phyloP scores from a whole-genome alignment of 1,140 invertebrate species.

The Goniozus legneri region DNA sequence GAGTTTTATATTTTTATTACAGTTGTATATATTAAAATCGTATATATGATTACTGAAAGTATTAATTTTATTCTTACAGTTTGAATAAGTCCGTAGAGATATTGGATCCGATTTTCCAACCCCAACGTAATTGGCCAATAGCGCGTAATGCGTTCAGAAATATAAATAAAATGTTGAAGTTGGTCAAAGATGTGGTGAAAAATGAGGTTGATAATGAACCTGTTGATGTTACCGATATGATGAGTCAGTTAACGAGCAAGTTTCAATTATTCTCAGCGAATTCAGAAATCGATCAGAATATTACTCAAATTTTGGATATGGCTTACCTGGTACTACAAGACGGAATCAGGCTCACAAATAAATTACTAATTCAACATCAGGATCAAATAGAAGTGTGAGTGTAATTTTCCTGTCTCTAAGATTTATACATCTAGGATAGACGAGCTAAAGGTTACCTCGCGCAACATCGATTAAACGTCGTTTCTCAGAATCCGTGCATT shows the following conservation, averaged over 20 bases:
- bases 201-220: slow-evolving; percentile 3
- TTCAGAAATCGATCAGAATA: slow-evolving; percentile 16
- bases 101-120: slow-evolving; percentile 33
- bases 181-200: slow-evolving; percentile 24
- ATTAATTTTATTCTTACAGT: no score
- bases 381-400: slow-evolving; percentile 26
- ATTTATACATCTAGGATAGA: background rate
- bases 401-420: no score
- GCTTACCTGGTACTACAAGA: slow-evolving; percentile 29
- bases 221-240: slow-evolving; percentile 11
- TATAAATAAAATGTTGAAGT: slow-evolving; percentile 30
- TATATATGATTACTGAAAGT: no score
- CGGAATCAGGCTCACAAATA: slow-evolving; percentile 31
- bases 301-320: slow-evolving; percentile 31
- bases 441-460: no score
- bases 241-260: slow-evolving; percentile 13
- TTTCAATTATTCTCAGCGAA: slow-evolving; percentile 7
- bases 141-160: slow-evolving; percentile 29
- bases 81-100: slow-evolving; percentile 32
- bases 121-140: slow-evolving; percentile 28
- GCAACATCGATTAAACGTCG: no score
- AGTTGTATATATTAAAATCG: no score
- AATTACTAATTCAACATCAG: slow-evolving; percentile 27
- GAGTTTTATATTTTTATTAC: slow-evolving; percentile 16
- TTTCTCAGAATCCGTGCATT: background rate